Evolutionary conservation across 2,888 invertebrate genomes (phyloP).

Genomic region (Dinocampus coccinellae): DNA sequence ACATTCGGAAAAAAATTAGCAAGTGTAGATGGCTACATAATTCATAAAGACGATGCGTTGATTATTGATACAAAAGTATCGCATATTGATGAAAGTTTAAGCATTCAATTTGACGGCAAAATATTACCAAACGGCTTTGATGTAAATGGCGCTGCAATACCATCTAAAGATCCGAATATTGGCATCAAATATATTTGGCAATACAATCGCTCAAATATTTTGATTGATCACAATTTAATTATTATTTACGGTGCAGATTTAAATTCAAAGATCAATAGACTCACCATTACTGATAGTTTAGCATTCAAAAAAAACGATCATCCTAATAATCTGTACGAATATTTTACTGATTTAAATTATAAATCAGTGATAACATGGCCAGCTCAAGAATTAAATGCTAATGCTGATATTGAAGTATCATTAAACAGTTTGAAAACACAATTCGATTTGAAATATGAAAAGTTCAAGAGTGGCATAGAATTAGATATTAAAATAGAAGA

Average conservation of each 20-base stretch:
- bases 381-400: constrained; percentile 54
- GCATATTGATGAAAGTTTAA: constrained; percentile 70
- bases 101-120: constrained; percentile 71
- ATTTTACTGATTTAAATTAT: constrained; percentile 25
- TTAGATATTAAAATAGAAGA: constrained; percentile 69
- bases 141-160: constrained; percentile 71
- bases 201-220: constrained; percentile 64
- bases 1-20: constrained; percentile 69
- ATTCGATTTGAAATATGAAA: constrained; percentile 73
- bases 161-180: constrained; percentile 74
- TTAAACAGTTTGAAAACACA: constrained; percentile 74
- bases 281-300: constrained; percentile 67
- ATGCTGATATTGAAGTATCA: constrained; percentile 74
- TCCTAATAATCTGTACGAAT: constrained; percentile 10
- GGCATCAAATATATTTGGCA: constrained; percentile 76
- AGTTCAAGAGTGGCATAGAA: constrained; percentile 73
- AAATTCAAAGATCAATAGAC: constrained; percentile 72
- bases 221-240: constrained; percentile 71
- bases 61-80: constrained; percentile 72
- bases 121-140: constrained; percentile 68
- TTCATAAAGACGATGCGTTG: constrained; percentile 65
- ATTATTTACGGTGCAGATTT: constrained; percentile 76
- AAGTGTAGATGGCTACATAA: constrained; percentile 72
- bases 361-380: constrained; percentile 59
- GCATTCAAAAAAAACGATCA: constrained; percentile 46